These are phyloP conservation scores for Mythimna loreyi DNA, from an alignment of 2,888 invertebrate species.

Conservation along the genomic window DNA sequence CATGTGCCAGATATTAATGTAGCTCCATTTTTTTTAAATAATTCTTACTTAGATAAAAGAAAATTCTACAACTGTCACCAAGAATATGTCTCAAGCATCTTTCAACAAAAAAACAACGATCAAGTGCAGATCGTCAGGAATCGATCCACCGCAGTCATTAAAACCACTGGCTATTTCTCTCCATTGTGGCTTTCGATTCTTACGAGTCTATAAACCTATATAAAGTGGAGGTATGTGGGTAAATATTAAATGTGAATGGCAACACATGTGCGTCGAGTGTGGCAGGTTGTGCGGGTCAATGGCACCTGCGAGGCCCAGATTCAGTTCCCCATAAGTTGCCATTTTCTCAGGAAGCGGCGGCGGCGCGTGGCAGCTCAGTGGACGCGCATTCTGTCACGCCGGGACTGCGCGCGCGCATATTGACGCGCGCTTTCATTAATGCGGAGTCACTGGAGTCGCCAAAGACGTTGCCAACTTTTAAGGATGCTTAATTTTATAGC, in stretches of 20 bases:
- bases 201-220: slow-evolving; percentile 80
- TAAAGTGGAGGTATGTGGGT: slow-evolving; percentile 77
- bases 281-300: slow-evolving; percentile 85
- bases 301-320: slow-evolving; percentile 87
- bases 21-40: slow-evolving; percentile 2
- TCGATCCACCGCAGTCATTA: slow-evolving; percentile 73
- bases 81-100: background rate
- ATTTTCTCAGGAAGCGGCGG: slow-evolving; percentile 88
- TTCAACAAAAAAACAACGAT: slow-evolving; percentile 38
- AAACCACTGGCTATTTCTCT: slow-evolving; percentile 72
- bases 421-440: slow-evolving; percentile 86
- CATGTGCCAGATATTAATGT: slow-evolving; percentile 10
- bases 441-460: slow-evolving; percentile 81
- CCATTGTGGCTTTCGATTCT: slow-evolving; percentile 78
- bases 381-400: slow-evolving; percentile 87
- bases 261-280: slow-evolving; percentile 81
- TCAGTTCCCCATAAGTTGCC: slow-evolving; percentile 89
- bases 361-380: slow-evolving; percentile 70
- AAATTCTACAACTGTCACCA: background rate
- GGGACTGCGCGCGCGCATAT: slow-evolving; percentile 85
- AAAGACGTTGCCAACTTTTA: slow-evolving; percentile 76
- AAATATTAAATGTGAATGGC: slow-evolving; percentile 85
- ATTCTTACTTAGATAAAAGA: background rate
- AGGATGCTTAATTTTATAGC: slow-evolving; percentile 77
- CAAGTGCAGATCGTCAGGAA: slow-evolving; percentile 61